phyloP scores from a whole-genome alignment of 2,113 vertebrate species.

The Pantherophis guttatus region DNA sequence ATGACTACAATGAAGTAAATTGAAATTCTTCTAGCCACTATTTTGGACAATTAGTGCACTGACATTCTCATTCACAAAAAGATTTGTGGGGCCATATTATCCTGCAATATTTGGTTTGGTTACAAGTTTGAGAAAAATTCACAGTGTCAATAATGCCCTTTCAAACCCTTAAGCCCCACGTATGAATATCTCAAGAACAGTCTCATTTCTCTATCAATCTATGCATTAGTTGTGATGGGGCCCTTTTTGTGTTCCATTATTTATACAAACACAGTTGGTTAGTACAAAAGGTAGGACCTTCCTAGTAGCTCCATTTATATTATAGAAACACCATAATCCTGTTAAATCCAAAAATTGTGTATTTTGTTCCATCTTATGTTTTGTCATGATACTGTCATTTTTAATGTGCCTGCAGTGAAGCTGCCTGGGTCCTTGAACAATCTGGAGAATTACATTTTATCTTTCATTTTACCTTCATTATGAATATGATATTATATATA shows the following conservation, averaged over 20 bases:
- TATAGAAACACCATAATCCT: background rate
- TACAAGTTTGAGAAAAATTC: background rate
- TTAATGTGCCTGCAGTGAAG: background rate
- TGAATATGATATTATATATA: background rate
- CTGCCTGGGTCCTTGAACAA: background rate
- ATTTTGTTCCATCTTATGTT: background rate
- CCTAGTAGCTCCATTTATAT: background rate
- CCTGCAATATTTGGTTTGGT: background rate
- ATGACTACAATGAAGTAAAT: background rate
- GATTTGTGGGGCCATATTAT: background rate
- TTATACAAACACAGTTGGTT: background rate
- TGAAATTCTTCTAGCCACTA: background rate
- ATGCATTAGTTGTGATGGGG: background rate
- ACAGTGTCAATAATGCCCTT: background rate
- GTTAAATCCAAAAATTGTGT: background rate
- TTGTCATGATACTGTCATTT: background rate
- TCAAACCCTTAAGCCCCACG: background rate
- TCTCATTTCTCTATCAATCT: background rate
- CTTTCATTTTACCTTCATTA: background rate
- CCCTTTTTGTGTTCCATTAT: background rate
- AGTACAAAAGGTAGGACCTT: background rate
- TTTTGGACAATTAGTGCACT: background rate
- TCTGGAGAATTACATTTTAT: background rate
- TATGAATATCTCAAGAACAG: background rate
- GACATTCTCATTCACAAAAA: background rate